Evolutionary conservation across 2,888 invertebrate genomes (phyloP).

Genomic region (Stenoptilia bipunctidactyla): DNA sequence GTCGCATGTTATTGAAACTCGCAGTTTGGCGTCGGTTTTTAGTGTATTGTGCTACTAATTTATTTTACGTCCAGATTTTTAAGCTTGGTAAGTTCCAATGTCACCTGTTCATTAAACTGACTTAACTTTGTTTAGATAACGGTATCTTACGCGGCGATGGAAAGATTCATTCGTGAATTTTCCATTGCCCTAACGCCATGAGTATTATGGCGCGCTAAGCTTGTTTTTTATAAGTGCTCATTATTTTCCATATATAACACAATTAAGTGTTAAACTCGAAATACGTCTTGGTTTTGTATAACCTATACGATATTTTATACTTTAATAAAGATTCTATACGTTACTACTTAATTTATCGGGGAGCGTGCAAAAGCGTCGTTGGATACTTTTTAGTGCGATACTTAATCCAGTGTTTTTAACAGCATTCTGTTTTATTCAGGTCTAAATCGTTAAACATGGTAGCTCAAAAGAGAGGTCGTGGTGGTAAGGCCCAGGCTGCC

Average conservation of each 20-base stretch:
- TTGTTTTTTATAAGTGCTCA: no score
- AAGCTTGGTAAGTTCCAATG: constrained; percentile 29
- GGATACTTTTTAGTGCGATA: no score
- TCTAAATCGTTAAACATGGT: constrained; percentile 45
- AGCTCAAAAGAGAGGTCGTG: constrained; percentile 59
- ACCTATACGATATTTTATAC: no score
- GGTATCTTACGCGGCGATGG: constrained; percentile 21
- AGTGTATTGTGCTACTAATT: constrained; percentile 34
- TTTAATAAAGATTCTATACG: no score
- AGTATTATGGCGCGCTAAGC: constrained; percentile 35
- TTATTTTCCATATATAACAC: no score
- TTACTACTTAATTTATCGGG: no score
- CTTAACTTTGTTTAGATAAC: neutral
- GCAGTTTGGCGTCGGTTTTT: constrained; percentile 55
- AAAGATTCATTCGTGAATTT: constrained; percentile 35
- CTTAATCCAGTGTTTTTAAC: no score
- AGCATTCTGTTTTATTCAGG: no score
- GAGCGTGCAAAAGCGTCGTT: no score
- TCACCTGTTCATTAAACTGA: constrained; percentile 1
- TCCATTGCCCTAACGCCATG: constrained; percentile 46
- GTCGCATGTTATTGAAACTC: constrained; percentile 58
- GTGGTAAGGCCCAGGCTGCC: constrained; percentile 48
- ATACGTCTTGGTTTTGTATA: no score
- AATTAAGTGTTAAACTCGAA: no score
- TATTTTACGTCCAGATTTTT: constrained; percentile 27